Evolutionary conservation across 2,113 vertebrate genomes (phyloP), one percentile per base, ranked within the genome.

Genomic region (Amphiprion percula): DNA sequence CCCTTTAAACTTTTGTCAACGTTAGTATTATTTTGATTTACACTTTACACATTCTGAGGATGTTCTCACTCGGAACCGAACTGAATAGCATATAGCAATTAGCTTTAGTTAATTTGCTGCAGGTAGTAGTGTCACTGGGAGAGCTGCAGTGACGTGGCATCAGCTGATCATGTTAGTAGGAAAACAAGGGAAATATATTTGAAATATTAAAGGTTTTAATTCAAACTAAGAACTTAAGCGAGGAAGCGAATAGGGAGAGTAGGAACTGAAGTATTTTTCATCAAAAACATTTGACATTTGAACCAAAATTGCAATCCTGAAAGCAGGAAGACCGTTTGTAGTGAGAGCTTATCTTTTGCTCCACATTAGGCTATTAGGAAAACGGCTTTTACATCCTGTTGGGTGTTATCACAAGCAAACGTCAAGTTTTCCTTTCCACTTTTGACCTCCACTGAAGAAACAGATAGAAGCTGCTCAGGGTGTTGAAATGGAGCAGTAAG

Each of bases 331-430:
- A 17, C 59, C 28, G 16, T 7, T 41, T 65, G 5, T 2, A 10
- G 19, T 56, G 54, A 60, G 5, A 50, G 12, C n/a, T 87, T 80
- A 76, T 83, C 65, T 72, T 24, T 4, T 6, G 1, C 10, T 71
- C 12, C 53, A 74, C 19, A 46, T 28, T 64, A 14, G n/a, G 55
- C 47, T 81, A 28, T 30, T 49, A 3, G 21, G 16, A 59, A 59
- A 66, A 54, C 15, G 1, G 1, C 6, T 33, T 23, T 39, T 14
- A 39, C 8, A 2, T 59, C 33, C 49, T 28, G 30, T 56, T 28
- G 19, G n/a, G 1, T 70, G 2, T 52, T 41, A 44, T 23, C 14
- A 49, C 39, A 30, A 16, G 23, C 24, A 28, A 23, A 28, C 7
- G 16, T 67, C 19, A 63, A 19, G 55, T 23, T 77, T 75, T 73